Base-by-base conservation (phyloP, 2,797 vertebrate genomes). In the Gallirallus australis region DNA sequence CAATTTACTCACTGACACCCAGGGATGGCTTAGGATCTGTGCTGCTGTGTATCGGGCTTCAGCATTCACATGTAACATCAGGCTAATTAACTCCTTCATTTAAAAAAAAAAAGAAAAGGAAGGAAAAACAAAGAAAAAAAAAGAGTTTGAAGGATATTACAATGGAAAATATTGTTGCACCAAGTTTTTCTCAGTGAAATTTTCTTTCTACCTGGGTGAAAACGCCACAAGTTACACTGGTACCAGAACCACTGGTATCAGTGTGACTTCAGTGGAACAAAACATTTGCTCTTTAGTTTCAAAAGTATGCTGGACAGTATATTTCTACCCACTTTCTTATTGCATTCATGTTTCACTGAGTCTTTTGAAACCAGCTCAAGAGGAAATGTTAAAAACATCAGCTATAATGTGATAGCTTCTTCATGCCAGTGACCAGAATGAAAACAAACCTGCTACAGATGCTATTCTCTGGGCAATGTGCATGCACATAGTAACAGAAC, bases 61-160 rank as follows among this genome's bases (percentile, higher is more conserved):
- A 10, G 98, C 98, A 33, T 99, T 98, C 94, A 99, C 99, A 86
- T 98, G 99, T 82, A 99, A 98, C 99, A 99, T 99, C 86, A 98
- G 98, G 91, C 98, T 98, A 93, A 99, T 99, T 97, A 99, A 97
- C 94, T 99, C 99, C 99, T 99, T 35, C 33, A 54, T 20, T 6
- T 19, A 45, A 45, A 45, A 45, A 45, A 42, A 42, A 92, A 27
- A 70, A 94, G 30, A 70, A 60, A 84, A 19, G 25, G 7, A 84
- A 19, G 25, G 7, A 45, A 45, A 45, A 42, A 42, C 91, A 27
- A 70, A 94, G 30, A 70, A 60, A 84, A 19, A 27, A 6, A 5
- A 30, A n/a, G 3, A 15, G 10, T 39, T 59, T 63, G 60, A 75
- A 80, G 24, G n/a, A 5, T 56, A 75, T 28, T 70, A n/a, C 39